Base-by-base conservation (phyloP, 2,113 vertebrate genomes). In the Coregonus clupeaformis region DNA sequence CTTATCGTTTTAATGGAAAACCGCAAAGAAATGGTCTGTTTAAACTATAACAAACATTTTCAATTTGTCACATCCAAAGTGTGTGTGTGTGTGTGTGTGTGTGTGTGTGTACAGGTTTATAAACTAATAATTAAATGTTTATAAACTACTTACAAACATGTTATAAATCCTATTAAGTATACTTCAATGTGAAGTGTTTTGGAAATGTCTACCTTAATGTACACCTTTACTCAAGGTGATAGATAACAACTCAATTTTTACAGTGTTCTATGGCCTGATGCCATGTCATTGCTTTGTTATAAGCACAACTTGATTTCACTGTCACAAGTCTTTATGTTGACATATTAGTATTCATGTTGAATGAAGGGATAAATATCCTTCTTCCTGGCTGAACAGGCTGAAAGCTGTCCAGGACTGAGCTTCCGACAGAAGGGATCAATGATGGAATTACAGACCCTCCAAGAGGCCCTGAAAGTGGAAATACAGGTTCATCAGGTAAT, bases 401-500 rank as follows among this genome's bases (percentile, higher is more conserved):
- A 84, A 78, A 82, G 80, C 82, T 84, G 81, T 74, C 83, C 83
- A 64, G 77, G 80, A 76, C 82, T 85, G 82, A 81, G 74, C 63
- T 85, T 76, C 73, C 59, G 81, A 76, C 82, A 85, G 81, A 85
- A 85, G 73, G 72, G 80, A 77, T 86, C 74, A 72, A 96, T 94
- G 88, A 96, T 96, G 95, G 95, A 96, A 93, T 91, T 96, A 79
- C 95, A 96, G 91, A 95, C 93, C 92, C 93, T 96, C 81, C 95
- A 96, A 93, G 95, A 96, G 88, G 95, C 95, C 89, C 92, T 96
- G 74, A 96, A 96, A 94, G 94, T 96, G 91, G 95, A 96, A 93
- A 96, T 96, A 92, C 95, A 96, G 87, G 93, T 96, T 93, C 95
- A 96, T 90, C 95, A 96, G 95, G 95, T 96, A 91, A 66, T 11